Conservation (phyloP, 2,888 invertebrate genomes). For the Tethea ocularis region DNA sequence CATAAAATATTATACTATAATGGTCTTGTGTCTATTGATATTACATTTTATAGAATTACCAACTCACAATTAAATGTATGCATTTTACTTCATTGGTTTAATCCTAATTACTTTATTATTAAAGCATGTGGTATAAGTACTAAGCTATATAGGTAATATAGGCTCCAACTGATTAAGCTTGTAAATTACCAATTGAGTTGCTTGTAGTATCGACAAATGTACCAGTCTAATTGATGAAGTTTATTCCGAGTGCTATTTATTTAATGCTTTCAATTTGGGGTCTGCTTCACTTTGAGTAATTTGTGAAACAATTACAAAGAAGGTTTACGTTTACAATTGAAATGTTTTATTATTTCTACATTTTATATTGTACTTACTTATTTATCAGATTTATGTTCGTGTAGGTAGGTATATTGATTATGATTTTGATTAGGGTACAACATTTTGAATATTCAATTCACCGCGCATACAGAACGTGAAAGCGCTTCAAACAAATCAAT, state of each 20-base stretch:
- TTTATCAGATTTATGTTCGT: no score
- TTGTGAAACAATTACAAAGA: not conserved
- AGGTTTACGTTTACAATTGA: no score
- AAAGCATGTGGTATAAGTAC: no score
- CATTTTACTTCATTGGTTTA: no score
- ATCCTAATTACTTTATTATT: no score
- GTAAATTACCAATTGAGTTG: no score
- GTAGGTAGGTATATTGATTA: no score
- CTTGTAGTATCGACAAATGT: constrained; percentile 1
- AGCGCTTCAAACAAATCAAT: not conserved
- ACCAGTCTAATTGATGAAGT: constrained; percentile 37
- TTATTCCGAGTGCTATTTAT: constrained; percentile 22
- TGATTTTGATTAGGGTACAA: not conserved
- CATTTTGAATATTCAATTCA: not conserved
- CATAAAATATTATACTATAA: not conserved
- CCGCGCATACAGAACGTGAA: not conserved
- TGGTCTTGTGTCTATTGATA: no score
- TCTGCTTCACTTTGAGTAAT: constrained; percentile 21
- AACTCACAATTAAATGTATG: no score
- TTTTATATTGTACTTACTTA: not conserved
- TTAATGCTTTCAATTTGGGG: constrained; percentile 25
- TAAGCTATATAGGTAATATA: no score
- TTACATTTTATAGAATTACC: no score
- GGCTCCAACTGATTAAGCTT: no score
- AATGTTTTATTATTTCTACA: not conserved